Base-by-base conservation (phyloP, 2,113 vertebrate genomes). In the Spermophilus dauricus region DNA sequence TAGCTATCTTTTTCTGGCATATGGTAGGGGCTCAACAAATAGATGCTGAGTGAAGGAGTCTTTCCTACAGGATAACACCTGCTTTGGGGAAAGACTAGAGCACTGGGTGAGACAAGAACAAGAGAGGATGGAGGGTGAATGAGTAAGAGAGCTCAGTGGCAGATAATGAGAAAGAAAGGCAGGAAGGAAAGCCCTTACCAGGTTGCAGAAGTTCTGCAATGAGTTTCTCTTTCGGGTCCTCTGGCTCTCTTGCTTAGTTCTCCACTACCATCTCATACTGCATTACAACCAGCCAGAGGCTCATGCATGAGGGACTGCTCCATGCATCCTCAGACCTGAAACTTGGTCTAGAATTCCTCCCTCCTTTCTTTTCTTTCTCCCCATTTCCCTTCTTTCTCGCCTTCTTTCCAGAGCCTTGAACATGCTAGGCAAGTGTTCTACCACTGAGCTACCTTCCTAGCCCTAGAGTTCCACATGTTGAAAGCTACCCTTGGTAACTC, bases 401-500 rank as follows among this genome's bases (percentile, higher is more conserved):
- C 16, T 69, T 69, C 67, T 14, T 69, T 17, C 30, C 67, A 70
- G 67, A 28, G 16, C 34, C 67, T n/a, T 17, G 14, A 70, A n/a
- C 16, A n/a, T 70, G 16, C 67, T 70, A n/a, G 16, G 16, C 34
- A n/a, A 70, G 34, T n/a, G 32, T n/a, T n/a, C 67, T 70, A 39
- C n/a, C 51, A 16, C 34, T 39, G 53, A 39, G 8, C 12, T 0
- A 4, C 53, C 16, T 5, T 4, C n/a, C 53, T 22, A 48, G 17
- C 20, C 30, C 30, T 51, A 16, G 42, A 76, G 5, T 83, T 84
- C 70, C 12, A 39, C 18, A 42, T 93, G 94, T 82, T 90, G 48
- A 77, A 92, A 92, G 65, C 32, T 69, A 37, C 26, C 95, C 70
- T 96, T 90, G 56, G 73, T 42, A 32, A 51, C 63, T 72, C 5